phyloP scores from a whole-genome alignment of 2,888 invertebrate species.

The Phortica okadai region DNA sequence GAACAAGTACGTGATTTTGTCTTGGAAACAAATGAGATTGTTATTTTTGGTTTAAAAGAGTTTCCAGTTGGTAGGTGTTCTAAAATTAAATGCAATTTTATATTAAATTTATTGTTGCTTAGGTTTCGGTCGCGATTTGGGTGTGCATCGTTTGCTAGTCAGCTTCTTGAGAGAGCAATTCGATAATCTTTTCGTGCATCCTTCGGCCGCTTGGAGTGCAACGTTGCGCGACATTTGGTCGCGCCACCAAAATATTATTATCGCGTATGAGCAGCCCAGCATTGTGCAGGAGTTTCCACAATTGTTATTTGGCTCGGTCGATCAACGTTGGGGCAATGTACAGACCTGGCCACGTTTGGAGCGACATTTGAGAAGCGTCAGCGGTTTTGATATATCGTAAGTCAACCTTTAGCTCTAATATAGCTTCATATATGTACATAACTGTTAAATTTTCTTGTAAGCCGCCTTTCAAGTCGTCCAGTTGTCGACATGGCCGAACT shows the following conservation, averaged over 20 bases:
- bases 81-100: background rate
- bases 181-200: conserved; percentile 78
- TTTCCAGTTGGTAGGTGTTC: conserved; percentile 79
- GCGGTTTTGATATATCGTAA: conserved; percentile 69
- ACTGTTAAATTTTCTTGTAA: conserved; percentile 74
- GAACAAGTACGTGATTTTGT: conserved; percentile 79
- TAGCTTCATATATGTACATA: conserved; percentile 50
- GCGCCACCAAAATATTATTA: conserved; percentile 77
- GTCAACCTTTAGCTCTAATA: conserved; percentile 58
- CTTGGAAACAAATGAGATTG: conserved; percentile 79
- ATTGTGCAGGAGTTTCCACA: conserved; percentile 73
- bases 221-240: conserved; percentile 78
- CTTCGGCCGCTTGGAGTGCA: conserved; percentile 77
- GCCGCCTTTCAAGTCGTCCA: conserved; percentile 72
- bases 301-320: conserved; percentile 79
- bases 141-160: conserved; percentile 78
- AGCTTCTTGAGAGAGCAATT: conserved; percentile 78
- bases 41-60: conserved; percentile 80
- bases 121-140: conserved; percentile 77
- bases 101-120: background rate
- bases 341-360: conserved; percentile 78
- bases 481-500: conserved; percentile 84
- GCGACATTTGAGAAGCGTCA: conserved; percentile 76
- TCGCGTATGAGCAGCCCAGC: conserved; percentile 77
- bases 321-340: conserved; percentile 83